A percentile compares a stretch with the other conserved stretches of the same genome.
Conservation (phyloP, 2,113 vertebrate species). For the Diphyllodes magnificus region DNA sequence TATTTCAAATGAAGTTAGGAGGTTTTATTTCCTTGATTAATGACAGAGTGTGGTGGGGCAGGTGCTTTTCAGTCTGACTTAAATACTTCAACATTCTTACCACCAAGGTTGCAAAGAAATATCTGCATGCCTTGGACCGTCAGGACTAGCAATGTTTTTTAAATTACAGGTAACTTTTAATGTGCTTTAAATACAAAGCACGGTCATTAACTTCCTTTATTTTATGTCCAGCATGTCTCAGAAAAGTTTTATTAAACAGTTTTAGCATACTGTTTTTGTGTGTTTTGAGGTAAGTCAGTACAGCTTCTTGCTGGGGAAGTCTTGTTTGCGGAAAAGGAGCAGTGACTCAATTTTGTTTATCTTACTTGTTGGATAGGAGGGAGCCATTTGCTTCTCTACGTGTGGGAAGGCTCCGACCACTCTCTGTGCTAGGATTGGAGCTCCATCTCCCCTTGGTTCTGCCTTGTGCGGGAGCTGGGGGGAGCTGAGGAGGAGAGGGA, state of each 20-base stretch:
- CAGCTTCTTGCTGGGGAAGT: neutral
- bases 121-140: neutral
- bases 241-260: neutral
- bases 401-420: neutral
- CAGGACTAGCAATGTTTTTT: neutral
- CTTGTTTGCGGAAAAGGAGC: neutral
- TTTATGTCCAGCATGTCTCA: neutral
- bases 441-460: neutral
- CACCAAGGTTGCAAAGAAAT: neutral
- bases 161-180: neutral
- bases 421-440: neutral
- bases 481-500: neutral
- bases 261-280: neutral
- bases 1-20: neutral
- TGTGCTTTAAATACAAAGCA: neutral
- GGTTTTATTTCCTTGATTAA: neutral
- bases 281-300: neutral
- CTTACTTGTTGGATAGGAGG: neutral
- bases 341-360: neutral
- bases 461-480: accelerated
- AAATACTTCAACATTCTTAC: neutral
- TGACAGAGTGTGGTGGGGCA: neutral
- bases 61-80: neutral
- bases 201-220: neutral
- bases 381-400: neutral